Conservation (phyloP, 2,888 invertebrate species). For the Leucophenga montana region DNA sequence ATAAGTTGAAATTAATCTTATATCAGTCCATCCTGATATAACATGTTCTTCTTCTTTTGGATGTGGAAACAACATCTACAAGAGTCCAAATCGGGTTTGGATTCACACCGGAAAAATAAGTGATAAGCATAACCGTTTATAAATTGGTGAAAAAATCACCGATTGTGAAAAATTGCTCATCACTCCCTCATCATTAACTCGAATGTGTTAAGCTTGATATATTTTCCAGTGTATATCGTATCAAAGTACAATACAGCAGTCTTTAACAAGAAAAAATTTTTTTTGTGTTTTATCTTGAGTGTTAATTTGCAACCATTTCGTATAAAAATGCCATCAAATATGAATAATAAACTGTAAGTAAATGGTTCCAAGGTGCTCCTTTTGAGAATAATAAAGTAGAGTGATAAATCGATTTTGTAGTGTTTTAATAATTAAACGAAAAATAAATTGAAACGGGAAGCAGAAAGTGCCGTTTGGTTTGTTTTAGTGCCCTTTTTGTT, state of each 20-base stretch:
- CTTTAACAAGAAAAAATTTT: constrained; percentile 2
- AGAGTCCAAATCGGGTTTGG: too few species aligned
- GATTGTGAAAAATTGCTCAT: too few species aligned
- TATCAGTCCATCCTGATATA: too few species aligned
- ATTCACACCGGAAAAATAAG: too few species aligned
- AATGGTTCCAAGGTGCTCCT: constrained; percentile 49
- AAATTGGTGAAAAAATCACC: too few species aligned
- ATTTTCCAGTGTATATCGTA: constrained; percentile 4
- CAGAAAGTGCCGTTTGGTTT: constrained; percentile 42
- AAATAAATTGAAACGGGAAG: constrained; percentile 41
- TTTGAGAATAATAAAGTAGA: constrained; percentile 38
- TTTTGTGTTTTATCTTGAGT: constrained; percentile 56
- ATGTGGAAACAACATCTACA: too few species aligned
- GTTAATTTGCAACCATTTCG: constrained; percentile 68
- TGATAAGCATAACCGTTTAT: too few species aligned
- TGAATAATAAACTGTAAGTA: constrained; percentile 74
- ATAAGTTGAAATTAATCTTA: too few species aligned
- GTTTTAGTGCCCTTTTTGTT: constrained; percentile 39
- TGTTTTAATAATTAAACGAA: constrained; percentile 46
- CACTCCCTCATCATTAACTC: too few species aligned
- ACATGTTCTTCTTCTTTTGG: too few species aligned
- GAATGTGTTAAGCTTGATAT: too few species aligned
- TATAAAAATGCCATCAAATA: constrained; percentile 72
- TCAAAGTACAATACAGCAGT: neutral
- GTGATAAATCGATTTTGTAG: constrained; percentile 69